A percentile compares a stretch with the other conserved stretches of the same genome.
Conservation (phyloP, 2,113 vertebrate species). For the Cinclus cinclus region DNA sequence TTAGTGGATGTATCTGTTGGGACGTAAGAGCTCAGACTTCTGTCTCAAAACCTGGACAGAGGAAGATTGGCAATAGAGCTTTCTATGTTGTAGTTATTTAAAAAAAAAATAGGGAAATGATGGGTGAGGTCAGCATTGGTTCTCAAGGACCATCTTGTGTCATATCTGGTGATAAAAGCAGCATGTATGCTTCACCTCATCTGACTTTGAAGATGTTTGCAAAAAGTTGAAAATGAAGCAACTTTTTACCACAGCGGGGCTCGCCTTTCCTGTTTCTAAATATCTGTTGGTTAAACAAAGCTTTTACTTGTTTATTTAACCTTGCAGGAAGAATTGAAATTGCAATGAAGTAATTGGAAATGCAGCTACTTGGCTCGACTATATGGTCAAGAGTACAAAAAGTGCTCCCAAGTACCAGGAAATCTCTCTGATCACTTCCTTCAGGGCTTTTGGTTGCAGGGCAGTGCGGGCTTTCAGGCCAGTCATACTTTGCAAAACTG, state of each 20-base stretch:
- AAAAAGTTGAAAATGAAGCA: neutral
- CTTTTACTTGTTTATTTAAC: neutral
- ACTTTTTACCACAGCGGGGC: neutral
- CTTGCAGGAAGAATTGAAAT: neutral
- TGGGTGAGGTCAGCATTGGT: neutral
- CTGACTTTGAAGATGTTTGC: neutral
- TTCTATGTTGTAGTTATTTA: neutral
- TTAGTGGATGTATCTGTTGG: neutral
- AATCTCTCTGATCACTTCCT: neutral
- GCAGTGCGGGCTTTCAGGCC: neutral
- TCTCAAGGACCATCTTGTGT: neutral
- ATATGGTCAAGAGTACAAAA: neutral
- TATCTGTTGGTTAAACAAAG: neutral
- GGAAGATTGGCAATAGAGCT: neutral
- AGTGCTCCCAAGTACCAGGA: neutral
- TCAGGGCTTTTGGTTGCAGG: neutral
- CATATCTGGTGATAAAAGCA: neutral
- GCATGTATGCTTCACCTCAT: neutral
- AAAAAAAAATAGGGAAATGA: neutral
- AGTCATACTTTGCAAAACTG: neutral
- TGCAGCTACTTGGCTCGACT: neutral
- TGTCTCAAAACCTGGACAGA: neutral
- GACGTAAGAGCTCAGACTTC: neutral
- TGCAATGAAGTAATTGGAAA: neutral
- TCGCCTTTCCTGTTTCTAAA: conserved; percentile 52